phyloP scores from a whole-genome alignment of 2,113 vertebrate species.

The Rhinopomastus cyanomelas region DNA sequence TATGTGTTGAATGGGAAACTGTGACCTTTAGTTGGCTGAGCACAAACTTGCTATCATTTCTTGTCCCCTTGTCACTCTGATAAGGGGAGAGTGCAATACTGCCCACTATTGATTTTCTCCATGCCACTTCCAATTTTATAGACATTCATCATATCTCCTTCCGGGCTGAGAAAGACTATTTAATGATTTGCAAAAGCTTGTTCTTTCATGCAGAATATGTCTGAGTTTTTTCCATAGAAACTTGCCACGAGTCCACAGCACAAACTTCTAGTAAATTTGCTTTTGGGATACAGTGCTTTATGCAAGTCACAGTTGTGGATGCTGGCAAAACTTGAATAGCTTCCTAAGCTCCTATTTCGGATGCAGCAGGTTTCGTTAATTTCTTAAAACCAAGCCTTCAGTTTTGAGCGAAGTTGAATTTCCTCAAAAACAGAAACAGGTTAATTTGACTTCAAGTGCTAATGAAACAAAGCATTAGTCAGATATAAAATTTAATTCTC shows the following conservation, averaged over 20 bases:
- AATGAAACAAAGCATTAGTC: neutral
- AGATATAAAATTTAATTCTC: neutral
- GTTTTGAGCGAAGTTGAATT: neutral
- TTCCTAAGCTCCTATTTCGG: neutral
- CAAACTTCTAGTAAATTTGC: neutral
- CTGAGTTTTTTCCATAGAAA: neutral
- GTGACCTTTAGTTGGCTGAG: neutral
- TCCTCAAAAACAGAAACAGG: neutral
- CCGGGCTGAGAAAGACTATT: neutral
- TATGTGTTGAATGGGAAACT: neutral
- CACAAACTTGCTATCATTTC: neutral
- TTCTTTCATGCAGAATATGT: neutral
- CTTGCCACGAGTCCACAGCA: neutral
- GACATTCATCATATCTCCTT: neutral
- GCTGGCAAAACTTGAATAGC: neutral
- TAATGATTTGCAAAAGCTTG: neutral
- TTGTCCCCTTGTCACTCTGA: neutral
- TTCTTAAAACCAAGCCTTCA: neutral
- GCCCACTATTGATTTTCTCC: neutral
- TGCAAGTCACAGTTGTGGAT: neutral
- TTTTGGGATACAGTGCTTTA: neutral
- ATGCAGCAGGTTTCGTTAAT: neutral
- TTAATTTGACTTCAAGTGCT: neutral
- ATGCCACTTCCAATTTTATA: neutral
- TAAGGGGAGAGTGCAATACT: neutral